phyloP scores from a whole-genome alignment of 2,113 vertebrate species.

The Megaceryle maxima region DNA sequence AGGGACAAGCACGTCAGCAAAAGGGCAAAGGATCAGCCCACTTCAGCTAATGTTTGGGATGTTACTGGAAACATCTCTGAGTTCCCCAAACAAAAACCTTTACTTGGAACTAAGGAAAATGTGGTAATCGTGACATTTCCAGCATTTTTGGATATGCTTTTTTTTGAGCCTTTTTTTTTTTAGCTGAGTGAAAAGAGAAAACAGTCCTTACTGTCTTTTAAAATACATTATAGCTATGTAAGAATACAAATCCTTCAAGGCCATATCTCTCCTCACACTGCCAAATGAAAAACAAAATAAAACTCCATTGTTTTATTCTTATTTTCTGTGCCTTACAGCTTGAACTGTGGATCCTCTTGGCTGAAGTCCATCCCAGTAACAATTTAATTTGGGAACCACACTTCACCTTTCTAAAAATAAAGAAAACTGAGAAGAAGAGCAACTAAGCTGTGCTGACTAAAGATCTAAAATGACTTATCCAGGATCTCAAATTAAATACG shows the following conservation, averaged over 20 bases:
- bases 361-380: conserved; percentile 33
- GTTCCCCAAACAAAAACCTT: not conserved
- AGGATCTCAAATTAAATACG: not conserved
- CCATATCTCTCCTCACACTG: not conserved
- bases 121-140: not conserved
- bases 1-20: not conserved
- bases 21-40: not conserved
- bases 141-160: not conserved
- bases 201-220: not conserved
- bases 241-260: conserved; percentile 24
- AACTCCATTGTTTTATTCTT: conserved; percentile 16
- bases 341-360: conserved; percentile 22
- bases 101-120: not conserved
- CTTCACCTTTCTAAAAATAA: conserved; percentile 62
- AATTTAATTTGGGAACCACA: conserved; percentile 30
- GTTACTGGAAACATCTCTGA: not conserved
- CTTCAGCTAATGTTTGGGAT: not conserved
- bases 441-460: not conserved
- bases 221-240: not conserved
- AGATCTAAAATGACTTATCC: conserved; percentile 24
- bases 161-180: not conserved
- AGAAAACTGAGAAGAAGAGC: conserved; percentile 36
- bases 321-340: conserved; percentile 19
- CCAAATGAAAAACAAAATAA: conserved; percentile 20
- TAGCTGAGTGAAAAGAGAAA: not conserved